These are phyloP conservation scores for Oligia strigilis DNA, from an alignment of 2,888 invertebrate species.

Conservation along the genomic window DNA sequence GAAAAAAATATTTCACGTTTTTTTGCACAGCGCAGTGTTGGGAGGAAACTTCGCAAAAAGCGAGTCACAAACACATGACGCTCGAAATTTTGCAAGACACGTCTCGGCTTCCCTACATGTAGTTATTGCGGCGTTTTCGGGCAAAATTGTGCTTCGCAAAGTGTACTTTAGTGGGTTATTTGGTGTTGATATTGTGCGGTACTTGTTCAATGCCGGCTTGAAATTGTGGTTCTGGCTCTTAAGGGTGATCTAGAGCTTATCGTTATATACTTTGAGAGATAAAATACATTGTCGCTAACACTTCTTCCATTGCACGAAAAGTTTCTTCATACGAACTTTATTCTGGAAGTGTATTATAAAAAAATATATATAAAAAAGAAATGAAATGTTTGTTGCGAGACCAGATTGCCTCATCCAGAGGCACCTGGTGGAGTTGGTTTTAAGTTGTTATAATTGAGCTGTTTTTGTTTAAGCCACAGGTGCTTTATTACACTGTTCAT, in stretches of 20 bases:
- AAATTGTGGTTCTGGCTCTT: conserved; percentile 17
- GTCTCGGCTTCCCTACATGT: conserved; percentile 61
- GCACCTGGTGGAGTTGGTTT: too few relatives aligned
- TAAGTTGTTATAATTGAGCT: too few relatives aligned
- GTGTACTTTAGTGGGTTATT: conserved; percentile 42
- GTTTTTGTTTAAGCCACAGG: neutral
- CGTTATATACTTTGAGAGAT: neutral
- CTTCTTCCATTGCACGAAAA: neutral
- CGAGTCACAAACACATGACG: conserved; percentile 76
- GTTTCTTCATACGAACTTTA: neutral
- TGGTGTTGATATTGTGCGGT: conserved; percentile 45
- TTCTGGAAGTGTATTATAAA: neutral
- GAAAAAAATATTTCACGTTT: conserved; percentile 73
- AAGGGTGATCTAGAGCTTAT: conserved; percentile 15
- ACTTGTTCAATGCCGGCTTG: conserved; percentile 15
- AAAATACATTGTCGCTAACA: neutral
- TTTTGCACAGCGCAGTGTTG: conserved; percentile 64
- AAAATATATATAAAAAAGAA: too few relatives aligned
- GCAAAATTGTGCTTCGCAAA: conserved; percentile 45
- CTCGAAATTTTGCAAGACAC: conserved; percentile 76
- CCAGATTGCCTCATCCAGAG: too few relatives aligned
- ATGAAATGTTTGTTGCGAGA: too few relatives aligned
- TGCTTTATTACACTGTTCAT: neutral
- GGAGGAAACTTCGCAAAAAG: conserved; percentile 65
- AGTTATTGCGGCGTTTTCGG: conserved; percentile 46